Conservation (phyloP, 2,797 vertebrate species). For the Lithobates sylvaticus region DNA sequence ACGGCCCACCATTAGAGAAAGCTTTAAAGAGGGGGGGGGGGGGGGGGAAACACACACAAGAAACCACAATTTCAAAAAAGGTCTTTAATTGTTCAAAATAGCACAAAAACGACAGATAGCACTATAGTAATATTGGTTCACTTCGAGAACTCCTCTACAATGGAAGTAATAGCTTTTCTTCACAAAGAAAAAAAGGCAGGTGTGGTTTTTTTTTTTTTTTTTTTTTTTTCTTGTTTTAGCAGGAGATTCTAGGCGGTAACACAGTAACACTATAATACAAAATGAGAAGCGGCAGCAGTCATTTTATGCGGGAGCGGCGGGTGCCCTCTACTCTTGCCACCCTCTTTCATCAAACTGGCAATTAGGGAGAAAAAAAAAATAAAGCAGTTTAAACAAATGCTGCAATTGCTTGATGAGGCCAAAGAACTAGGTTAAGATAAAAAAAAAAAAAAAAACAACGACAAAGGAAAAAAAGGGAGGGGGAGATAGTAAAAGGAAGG, state of each 20-base stretch:
- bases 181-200: slow-evolving; percentile 65
- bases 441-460: not conserved
- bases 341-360: slow-evolving; percentile 56
- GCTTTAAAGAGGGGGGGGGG: not conserved
- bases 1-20: no score
- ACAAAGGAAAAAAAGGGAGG: not conserved
- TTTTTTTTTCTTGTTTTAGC: slow-evolving; percentile 6
- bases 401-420: slow-evolving; percentile 39
- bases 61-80: slow-evolving; percentile 70
- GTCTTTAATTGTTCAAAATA: slow-evolving; percentile 80
- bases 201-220: slow-evolving; percentile 35
- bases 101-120: slow-evolving; percentile 77
- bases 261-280: slow-evolving; percentile 78
- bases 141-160: slow-evolving; percentile 71
- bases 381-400: slow-evolving; percentile 49
- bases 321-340: slow-evolving; percentile 28
- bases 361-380: slow-evolving; percentile 7
- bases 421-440: slow-evolving; percentile 30
- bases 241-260: slow-evolving; percentile 57
- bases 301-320: slow-evolving; percentile 45
- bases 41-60: not conserved
- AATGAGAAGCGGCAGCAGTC: slow-evolving; percentile 46
- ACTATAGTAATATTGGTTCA: slow-evolving; percentile 75
- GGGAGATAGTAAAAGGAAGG: not conserved
- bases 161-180: slow-evolving; percentile 69